A percentile compares a stretch with the other conserved stretches of the same genome.
These are phyloP conservation scores for Neoascia interrupta DNA, from an alignment of 2,888 invertebrate species.

Conservation along the genomic window DNA sequence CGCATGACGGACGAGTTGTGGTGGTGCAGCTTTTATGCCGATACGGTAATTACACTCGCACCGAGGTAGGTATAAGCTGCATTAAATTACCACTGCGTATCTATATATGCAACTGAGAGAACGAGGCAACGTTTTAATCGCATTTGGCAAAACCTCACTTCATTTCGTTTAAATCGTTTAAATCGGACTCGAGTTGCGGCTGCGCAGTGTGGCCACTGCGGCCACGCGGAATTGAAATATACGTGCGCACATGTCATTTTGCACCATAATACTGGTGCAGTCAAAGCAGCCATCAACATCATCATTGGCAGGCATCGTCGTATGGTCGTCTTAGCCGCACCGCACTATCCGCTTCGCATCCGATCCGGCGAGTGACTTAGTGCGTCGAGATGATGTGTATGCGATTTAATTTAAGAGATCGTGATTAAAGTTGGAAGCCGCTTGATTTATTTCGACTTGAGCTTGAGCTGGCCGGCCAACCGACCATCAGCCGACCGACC, in stretches of 20 bases:
- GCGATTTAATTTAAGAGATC: constrained; percentile 71
- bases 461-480: constrained; percentile 54
- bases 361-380: constrained; percentile 68
- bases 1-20: constrained; percentile 56
- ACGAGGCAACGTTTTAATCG: constrained; percentile 57
- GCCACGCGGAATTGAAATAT: constrained; percentile 42
- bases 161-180: constrained; percentile 66
- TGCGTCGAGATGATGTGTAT: constrained; percentile 67
- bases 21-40: constrained; percentile 43
- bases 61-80: constrained; percentile 68
- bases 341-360: constrained; percentile 64
- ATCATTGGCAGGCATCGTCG: constrained; percentile 67
- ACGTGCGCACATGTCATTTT: constrained; percentile 68
- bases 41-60: constrained; percentile 60
- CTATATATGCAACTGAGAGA: constrained; percentile 10
- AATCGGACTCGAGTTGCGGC: constrained; percentile 49
- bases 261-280: constrained; percentile 65
- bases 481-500: background rate
- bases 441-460: constrained; percentile 71
- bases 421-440: constrained; percentile 72
- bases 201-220: constrained; percentile 35
- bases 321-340: constrained; percentile 39
- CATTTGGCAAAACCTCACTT: constrained; percentile 69
- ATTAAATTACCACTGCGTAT: constrained; percentile 63
- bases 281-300: constrained; percentile 70